These are phyloP conservation scores for Enteromius treurensis DNA, from an alignment of 2,797 vertebrate genomes.

Conservation along the genomic window DNA sequence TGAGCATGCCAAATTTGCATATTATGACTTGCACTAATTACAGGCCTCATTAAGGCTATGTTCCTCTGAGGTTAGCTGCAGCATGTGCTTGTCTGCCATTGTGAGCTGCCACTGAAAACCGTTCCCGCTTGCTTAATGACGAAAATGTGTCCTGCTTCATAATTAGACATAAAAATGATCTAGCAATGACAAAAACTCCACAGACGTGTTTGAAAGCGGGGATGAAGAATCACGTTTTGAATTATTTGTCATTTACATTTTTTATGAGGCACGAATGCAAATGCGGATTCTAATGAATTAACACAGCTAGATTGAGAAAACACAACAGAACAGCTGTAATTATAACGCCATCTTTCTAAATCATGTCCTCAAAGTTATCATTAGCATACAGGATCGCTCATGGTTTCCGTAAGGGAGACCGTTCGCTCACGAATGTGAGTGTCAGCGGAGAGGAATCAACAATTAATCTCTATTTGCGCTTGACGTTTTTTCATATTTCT, in stretches of 20 bases:
- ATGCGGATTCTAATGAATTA: slow-evolving; percentile 57
- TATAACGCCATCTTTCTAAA: slow-evolving; percentile 45
- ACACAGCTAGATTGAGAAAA: slow-evolving; percentile 45
- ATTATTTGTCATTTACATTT: slow-evolving; percentile 51
- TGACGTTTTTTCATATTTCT: slow-evolving; percentile 4
- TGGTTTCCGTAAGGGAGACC: slow-evolving; percentile 12
- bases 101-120: slow-evolving; percentile 35
- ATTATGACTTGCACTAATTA: slow-evolving; percentile 65
- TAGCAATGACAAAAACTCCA: slow-evolving; percentile 46
- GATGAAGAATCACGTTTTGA: slow-evolving; percentile 46
- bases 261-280: slow-evolving; percentile 52
- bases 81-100: slow-evolving; percentile 45
- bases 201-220: slow-evolving; percentile 47
- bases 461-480: slow-evolving; percentile 33
- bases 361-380: slow-evolving; percentile 42
- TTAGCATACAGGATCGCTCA: slow-evolving; percentile 37
- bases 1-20: slow-evolving; percentile 58
- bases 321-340: slow-evolving; percentile 49
- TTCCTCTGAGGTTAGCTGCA: slow-evolving; percentile 56
- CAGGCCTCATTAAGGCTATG: slow-evolving; percentile 60
- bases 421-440: slow-evolving; percentile 9
- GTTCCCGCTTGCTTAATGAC: slow-evolving; percentile 40
- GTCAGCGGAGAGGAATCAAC: slow-evolving; percentile 18
- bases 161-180: slow-evolving; percentile 60
- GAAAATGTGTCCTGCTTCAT: slow-evolving; percentile 51